phyloP scores from a whole-genome alignment of 2,888 invertebrate species.

The Limenitis camilla region DNA sequence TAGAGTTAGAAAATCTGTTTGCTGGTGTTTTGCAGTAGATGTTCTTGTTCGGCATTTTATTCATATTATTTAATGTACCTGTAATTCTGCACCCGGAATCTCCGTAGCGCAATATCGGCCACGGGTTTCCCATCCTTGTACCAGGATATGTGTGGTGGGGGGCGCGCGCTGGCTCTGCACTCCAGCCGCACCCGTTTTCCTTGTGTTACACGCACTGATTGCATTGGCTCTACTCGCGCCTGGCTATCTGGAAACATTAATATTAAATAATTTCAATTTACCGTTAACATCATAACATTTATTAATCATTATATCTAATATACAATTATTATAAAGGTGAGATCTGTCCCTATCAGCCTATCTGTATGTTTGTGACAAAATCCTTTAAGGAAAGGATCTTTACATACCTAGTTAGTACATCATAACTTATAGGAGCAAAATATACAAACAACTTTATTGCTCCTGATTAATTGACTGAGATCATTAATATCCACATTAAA shows the following conservation, averaged over 20 bases:
- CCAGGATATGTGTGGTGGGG: conserved; percentile 89
- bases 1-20: too few species aligned
- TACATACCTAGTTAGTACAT: too few species aligned
- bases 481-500: conserved; percentile 4
- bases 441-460: not conserved
- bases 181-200: conserved; percentile 78
- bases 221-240: conserved; percentile 61
- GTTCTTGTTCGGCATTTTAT: too few species aligned
- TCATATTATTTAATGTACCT: conserved; percentile 51
- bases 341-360: too few species aligned
- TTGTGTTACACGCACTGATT: conserved; percentile 56
- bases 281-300: not conserved
- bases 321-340: too few species aligned
- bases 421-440: not conserved
- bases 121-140: conserved; percentile 81
- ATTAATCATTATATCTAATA: not conserved
- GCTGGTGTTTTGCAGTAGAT: too few species aligned
- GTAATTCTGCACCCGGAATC: conserved; percentile 77
- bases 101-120: conserved; percentile 73
- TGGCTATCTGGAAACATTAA: conserved; percentile 50
- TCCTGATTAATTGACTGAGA: conserved; percentile 1
- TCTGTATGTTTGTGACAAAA: too few species aligned
- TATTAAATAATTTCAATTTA: not conserved
- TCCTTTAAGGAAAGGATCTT: too few species aligned
- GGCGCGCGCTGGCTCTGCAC: conserved; percentile 84